Percentiles rank a stretch among this genome's conserved stretches.
phyloP scores from a whole-genome alignment of 2,888 invertebrate genomes.

The Hyalella azteca region DNA sequence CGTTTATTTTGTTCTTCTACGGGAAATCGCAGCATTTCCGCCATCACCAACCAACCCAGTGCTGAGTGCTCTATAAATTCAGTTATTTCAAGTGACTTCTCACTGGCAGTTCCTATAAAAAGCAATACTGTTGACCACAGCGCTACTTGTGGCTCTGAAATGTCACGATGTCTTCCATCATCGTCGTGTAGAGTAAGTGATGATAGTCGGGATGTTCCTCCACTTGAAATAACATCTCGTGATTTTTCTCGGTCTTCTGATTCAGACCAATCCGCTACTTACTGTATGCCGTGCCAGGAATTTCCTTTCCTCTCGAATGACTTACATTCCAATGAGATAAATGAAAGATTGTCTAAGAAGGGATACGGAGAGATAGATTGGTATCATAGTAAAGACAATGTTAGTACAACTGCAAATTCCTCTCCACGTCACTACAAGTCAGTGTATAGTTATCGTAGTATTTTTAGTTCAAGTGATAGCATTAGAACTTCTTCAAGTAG shows the following conservation, averaged over 20 bases:
- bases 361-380: no score
- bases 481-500: neutral
- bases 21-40: no score
- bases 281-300: neutral
- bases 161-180: no score
- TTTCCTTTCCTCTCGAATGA: neutral
- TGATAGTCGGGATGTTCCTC: no score
- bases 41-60: neutral
- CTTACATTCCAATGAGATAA: no score
- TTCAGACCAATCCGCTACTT: neutral
- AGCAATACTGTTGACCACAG: neutral
- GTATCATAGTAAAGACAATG: no score
- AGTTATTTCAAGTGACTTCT: no score
- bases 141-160: neutral
- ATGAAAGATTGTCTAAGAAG: no score
- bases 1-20: no score
- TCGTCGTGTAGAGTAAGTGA: no score
- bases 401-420: neutral
- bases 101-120: neutral
- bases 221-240: no score
- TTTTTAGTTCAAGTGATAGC: neutral
- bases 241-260: neutral
- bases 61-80: neutral
- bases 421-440: neutral
- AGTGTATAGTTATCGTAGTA: conserved; percentile 25